A percentile compares a stretch with the other conserved stretches of the same genome.
These are phyloP conservation scores for Deilephila porcellus DNA, from an alignment of 2,888 invertebrate genomes.

Conservation along the genomic window DNA sequence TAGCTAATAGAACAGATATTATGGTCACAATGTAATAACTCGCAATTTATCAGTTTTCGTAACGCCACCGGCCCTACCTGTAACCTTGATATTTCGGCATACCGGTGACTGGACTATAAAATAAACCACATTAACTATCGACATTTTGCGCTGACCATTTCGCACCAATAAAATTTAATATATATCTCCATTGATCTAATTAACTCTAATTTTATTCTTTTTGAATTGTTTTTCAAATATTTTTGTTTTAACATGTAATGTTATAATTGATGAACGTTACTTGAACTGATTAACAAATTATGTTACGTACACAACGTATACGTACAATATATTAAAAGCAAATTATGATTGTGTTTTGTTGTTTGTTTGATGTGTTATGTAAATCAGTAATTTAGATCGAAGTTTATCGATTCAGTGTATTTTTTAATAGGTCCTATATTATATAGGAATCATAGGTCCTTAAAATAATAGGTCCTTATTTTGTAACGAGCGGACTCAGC, in stretches of 20 bases:
- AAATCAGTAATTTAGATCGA: neutral
- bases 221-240: neutral
- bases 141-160: slow-evolving; percentile 51
- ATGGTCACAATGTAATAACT: neutral
- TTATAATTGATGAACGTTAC: neutral
- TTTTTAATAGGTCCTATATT: too few species aligned
- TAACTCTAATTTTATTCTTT: neutral
- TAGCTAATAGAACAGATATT: neutral
- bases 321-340: neutral
- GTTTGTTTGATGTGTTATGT: neutral
- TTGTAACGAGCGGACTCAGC: too few species aligned
- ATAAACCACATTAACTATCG: slow-evolving; percentile 45
- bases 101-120: slow-evolving; percentile 53
- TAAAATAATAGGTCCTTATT: too few species aligned
- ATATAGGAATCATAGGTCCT: too few species aligned
- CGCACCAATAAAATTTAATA: slow-evolving; percentile 41
- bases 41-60: slow-evolving; percentile 23
- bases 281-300: too few species aligned
- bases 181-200: neutral
- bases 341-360: neutral
- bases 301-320: neutral
- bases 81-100: slow-evolving; percentile 48
- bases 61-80: slow-evolving; percentile 31
- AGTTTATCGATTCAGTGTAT: too few species aligned
- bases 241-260: neutral